Base-by-base conservation (phyloP, 2,797 vertebrate genomes). In the Danio aesculapii region DNA sequence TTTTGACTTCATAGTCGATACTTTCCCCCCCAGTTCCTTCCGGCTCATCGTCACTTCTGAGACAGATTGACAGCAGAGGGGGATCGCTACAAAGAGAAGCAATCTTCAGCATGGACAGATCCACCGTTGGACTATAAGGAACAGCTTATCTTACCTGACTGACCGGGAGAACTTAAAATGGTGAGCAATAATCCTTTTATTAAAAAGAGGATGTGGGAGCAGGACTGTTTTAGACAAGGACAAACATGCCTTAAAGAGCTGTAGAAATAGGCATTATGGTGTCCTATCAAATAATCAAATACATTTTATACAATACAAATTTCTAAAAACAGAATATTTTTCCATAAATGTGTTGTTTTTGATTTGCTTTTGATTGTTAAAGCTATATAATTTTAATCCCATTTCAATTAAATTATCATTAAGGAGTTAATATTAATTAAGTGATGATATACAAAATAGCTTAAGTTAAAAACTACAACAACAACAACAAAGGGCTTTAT, bases 1-100 rank as follows among this genome's bases (percentile, higher is more conserved):
- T 75, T 75, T 62, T 63, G 14, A 53, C 61, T 75, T 64, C 59
- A 52, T 79, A 86, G 87, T 89, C 87, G 89, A 88, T 90, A 83
- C 86, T 89, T 85, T 61, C 43, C 9, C 12, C 41, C 30, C 30
- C 30, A 46, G 39, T 77, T 84, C 81, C 76, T 66, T 80, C 83
- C 73, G 79, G 86, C 88, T 89, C 81, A 87, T 91, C 84, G 88
- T 85, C 81, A 81, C 84, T 87, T 86, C 85, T 84, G 84, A 90
- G 49, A 58, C 57, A 19, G 66, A 68, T 82, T 79, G 68, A 67
- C 82, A 89, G 87, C 85, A 77, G 83, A 89, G 87, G 87, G 87
- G 84, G 86, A 85, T 81, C 75, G 83, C 71, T 66, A 88, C 89
- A 91, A 89, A 90, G 77, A 76, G 87, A 88, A 86, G 79, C 81